phyloP scores from a whole-genome alignment of 53 echinoderm and acorn worm species.

The Patiria pectinifera region DNA sequence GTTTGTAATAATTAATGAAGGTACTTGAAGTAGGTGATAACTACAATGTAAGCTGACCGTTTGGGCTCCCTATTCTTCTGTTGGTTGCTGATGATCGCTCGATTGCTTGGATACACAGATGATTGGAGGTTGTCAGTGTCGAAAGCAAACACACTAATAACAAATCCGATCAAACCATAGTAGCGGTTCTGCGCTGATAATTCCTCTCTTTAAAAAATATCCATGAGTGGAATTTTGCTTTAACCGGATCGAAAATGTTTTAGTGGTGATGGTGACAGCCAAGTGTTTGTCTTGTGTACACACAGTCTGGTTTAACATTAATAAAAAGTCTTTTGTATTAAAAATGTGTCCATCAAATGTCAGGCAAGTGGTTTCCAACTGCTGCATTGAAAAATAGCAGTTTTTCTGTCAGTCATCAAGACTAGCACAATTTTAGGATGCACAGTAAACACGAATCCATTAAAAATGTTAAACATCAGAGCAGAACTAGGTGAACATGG shows the following conservation, averaged over 20 bases:
- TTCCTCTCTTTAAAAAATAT: background rate
- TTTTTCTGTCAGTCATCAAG: slow-evolving; percentile 2
- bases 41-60: slow-evolving; percentile 33
- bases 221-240: background rate
- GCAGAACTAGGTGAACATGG: background rate
- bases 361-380: background rate
- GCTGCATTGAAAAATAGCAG: background rate
- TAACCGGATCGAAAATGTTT: background rate
- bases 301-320: background rate
- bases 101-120: slow-evolving; percentile 33
- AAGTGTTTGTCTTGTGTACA: background rate
- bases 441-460: background rate
- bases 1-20: slow-evolving; percentile 45
- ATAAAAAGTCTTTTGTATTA: background rate
- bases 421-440: background rate
- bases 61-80: background rate
- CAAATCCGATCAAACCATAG: slow-evolving; percentile 16
- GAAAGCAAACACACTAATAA: background rate
- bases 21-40: slow-evolving; percentile 24
- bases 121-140: slow-evolving; percentile 39
- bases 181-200: background rate
- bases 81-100: background rate
- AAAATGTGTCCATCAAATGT: slow-evolving; percentile 26
- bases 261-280: slow-evolving; percentile 17
- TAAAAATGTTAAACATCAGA: background rate